A percentile compares a stretch with the other conserved stretches of the same genome.
Conservation (phyloP, 2,888 invertebrate genomes). For the Sinopyrophorus schimmeli region DNA sequence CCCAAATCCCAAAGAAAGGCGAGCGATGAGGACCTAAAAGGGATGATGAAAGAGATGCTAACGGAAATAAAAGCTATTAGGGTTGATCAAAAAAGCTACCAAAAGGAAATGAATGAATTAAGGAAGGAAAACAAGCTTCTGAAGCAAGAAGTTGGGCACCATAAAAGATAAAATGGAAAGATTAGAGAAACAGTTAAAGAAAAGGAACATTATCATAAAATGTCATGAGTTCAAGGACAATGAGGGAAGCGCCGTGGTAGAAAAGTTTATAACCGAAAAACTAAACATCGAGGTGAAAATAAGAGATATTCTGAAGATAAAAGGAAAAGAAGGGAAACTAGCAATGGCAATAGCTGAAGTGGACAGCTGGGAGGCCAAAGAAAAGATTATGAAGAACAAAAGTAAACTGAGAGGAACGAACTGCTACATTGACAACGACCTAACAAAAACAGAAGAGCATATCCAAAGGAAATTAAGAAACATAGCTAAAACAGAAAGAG, state of each 20-base stretch:
- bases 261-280: not conserved
- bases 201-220: conserved; percentile 1
- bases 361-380: not conserved
- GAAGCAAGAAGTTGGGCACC: not conserved
- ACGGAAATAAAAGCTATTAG: conserved; percentile 1
- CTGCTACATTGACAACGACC: too few species aligned
- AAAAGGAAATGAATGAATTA: conserved; percentile 2
- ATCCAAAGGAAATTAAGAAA: too few species aligned
- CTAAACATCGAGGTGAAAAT: conserved; percentile 3
- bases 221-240: not conserved
- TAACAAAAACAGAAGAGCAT: too few species aligned
- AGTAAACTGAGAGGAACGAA: not conserved
- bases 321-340: conserved; percentile 4
- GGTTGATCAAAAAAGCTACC: conserved; percentile 3
- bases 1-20: not conserved
- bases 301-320: conserved; percentile 1
- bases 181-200: conserved; percentile 1
- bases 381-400: not conserved
- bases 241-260: not conserved
- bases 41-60: conserved; percentile 2
- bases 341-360: conserved; percentile 3
- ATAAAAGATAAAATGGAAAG: conserved; percentile 1
- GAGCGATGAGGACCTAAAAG: not conserved
- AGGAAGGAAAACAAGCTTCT: conserved; percentile 1
- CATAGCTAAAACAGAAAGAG: too few species aligned